Evolutionary conservation across 2,888 invertebrate genomes (phyloP).

Genomic region (Leptopterna dolabrata): DNA sequence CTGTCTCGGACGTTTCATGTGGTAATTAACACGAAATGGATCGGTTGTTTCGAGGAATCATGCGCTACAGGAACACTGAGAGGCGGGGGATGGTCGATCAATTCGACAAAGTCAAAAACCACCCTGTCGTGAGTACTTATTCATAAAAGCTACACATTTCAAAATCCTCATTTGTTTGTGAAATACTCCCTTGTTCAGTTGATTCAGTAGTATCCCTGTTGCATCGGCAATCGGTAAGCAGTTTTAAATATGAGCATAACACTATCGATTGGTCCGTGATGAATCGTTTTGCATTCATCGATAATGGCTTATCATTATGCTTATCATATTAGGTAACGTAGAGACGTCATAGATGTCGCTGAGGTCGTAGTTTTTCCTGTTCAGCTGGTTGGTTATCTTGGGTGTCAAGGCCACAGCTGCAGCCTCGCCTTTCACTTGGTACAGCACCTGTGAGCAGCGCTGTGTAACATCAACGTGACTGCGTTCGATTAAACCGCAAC

Average conservation of each 20-base stretch:
- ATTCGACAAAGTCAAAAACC: conserved; percentile 88
- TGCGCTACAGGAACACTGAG: conserved; percentile 86
- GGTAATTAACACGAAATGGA: conserved; percentile 74
- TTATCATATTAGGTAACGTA: not conserved
- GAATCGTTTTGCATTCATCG: not conserved
- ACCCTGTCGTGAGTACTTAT: conserved; percentile 79
- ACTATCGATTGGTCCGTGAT: not conserved
- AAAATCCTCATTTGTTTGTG: too few species aligned
- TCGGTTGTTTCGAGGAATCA: conserved; percentile 87
- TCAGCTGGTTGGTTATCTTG: not conserved
- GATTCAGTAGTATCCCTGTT: too few species aligned
- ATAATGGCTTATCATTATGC: not conserved
- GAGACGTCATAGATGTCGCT: not conserved
- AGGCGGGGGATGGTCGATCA: conserved; percentile 91
- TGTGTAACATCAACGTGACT: too few species aligned
- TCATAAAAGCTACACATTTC: not conserved
- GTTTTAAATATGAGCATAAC: not conserved
- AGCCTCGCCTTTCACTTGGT: too few species aligned
- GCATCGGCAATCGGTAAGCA: too few species aligned
- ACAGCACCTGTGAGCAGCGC: too few species aligned
- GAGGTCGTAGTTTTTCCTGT: not conserved
- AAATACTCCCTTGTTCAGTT: too few species aligned
- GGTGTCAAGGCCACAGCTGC: not conserved
- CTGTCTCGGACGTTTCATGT: not conserved
- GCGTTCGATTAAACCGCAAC: too few species aligned